A percentile compares a stretch with the other conserved stretches of the same genome.
phyloP scores from a whole-genome alignment of 2,888 invertebrate genomes.

The Patella ulyssiponensis region DNA sequence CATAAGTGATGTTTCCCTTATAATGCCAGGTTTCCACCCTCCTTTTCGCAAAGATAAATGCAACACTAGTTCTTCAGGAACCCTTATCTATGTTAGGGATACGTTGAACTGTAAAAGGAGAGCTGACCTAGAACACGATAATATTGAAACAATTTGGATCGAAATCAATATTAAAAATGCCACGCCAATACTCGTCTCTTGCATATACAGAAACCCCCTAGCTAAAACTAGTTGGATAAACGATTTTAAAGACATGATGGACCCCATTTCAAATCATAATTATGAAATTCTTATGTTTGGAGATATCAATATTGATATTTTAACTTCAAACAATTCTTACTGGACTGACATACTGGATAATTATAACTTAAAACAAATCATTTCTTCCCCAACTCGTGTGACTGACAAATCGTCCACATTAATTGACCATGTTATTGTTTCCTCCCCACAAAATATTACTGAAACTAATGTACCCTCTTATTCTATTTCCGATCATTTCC shows the following conservation, averaged over 20 bases:
- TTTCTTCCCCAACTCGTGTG: neutral
- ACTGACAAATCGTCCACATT: neutral
- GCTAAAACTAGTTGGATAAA: neutral
- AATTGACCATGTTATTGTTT: conserved; percentile 2
- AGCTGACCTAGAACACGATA: neutral
- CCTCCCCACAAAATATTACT: neutral
- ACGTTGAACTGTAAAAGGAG: neutral
- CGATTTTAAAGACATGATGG: neutral
- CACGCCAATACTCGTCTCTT: neutral
- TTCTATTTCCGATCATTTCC: neutral
- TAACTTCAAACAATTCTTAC: neutral
- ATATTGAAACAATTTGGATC: neutral
- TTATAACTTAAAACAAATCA: neutral
- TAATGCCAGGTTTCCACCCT: no score
- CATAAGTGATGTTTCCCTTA: no score
- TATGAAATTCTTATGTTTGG: neutral
- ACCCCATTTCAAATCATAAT: neutral
- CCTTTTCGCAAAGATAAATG: neutral
- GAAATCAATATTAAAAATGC: neutral
- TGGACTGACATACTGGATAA: neutral
- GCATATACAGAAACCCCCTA: no score
- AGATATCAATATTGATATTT: neutral
- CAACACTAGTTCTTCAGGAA: neutral
- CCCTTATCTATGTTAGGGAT: neutral
- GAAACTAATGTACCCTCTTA: neutral